phyloP scores from a whole-genome alignment of 2,888 invertebrate genomes.

The Blastobasis lacticolella region DNA sequence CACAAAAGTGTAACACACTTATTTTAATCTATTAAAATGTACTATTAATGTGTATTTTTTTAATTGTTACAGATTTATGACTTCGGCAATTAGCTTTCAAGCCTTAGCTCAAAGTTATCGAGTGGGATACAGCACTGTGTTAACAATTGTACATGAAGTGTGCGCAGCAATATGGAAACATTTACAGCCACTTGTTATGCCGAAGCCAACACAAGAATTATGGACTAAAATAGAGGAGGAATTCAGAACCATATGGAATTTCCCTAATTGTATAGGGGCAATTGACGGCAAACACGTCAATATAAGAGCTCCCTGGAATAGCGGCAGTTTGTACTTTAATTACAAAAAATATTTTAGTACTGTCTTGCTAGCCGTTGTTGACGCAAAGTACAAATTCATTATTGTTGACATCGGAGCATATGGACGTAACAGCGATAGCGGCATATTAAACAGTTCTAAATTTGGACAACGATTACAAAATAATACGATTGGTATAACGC shows the following conservation, averaged over 20 bases:
- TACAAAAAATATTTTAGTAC: slow-evolving; percentile 7
- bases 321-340: not conserved
- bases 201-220: slow-evolving; percentile 1
- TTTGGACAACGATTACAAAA: slow-evolving; percentile 8
- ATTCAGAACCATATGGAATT: slow-evolving; percentile 4
- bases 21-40: too few relatives aligned
- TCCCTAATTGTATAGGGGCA: slow-evolving; percentile 1
- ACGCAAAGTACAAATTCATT: slow-evolving; percentile 12
- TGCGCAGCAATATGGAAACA: slow-evolving; percentile 2
- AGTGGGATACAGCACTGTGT: slow-evolving; percentile 3
- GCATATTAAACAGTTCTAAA: slow-evolving; percentile 11
- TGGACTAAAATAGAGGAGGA: slow-evolving; percentile 3
- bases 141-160: slow-evolving; percentile 3
- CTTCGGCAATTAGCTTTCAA: slow-evolving; percentile 1
- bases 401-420: slow-evolving; percentile 13
- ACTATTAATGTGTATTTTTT: too few relatives aligned
- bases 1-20: too few relatives aligned
- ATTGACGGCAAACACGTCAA: slow-evolving; percentile 7
- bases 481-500: slow-evolving; percentile 8
- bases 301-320: not conserved
- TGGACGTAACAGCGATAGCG: slow-evolving; percentile 10
- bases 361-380: slow-evolving; percentile 13
- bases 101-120: slow-evolving; percentile 1
- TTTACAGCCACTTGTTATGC: slow-evolving; percentile 5
- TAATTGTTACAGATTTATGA: slow-evolving; percentile 6